phyloP scores from a whole-genome alignment of 2,113 vertebrate species.

The Astur gentilis region DNA sequence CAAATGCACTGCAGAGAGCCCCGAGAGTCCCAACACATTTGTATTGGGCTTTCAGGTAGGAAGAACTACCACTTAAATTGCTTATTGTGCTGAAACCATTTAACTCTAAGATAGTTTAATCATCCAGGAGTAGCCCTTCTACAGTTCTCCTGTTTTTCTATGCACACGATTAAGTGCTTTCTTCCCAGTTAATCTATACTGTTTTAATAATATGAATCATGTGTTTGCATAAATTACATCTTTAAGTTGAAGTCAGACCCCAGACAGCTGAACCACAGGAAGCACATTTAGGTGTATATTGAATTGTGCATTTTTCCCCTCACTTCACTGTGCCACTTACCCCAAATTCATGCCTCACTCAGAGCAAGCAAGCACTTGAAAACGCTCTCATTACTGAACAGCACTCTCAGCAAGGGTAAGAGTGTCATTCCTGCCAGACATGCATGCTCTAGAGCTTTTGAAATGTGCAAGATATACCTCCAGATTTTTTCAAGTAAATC shows the following conservation, averaged over 20 bases:
- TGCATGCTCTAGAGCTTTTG: neutral
- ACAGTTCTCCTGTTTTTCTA: neutral
- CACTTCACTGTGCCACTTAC: neutral
- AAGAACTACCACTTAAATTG: neutral
- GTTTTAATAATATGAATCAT: neutral
- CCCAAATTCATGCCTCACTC: neutral
- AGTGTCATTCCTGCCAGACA: neutral
- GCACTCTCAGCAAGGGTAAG: neutral
- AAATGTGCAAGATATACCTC: neutral
- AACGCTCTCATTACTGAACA: neutral
- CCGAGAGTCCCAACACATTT: neutral
- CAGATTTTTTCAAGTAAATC: neutral
- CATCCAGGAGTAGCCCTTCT: neutral
- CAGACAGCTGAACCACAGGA: neutral
- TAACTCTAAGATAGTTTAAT: neutral
- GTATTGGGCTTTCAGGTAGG: rapidly evolving
- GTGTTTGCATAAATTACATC: neutral
- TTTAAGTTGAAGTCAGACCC: neutral
- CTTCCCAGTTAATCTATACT: neutral
- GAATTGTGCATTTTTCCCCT: neutral
- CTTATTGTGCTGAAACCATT: neutral
- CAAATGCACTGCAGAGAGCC: neutral
- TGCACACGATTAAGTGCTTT: neutral
- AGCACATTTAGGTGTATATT: rapidly evolving
- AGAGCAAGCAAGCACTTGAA: neutral